A percentile compares a stretch with the other conserved stretches of the same genome.
Conservation (phyloP, 2,113 vertebrate species). For the Taurulus bubalis region DNA sequence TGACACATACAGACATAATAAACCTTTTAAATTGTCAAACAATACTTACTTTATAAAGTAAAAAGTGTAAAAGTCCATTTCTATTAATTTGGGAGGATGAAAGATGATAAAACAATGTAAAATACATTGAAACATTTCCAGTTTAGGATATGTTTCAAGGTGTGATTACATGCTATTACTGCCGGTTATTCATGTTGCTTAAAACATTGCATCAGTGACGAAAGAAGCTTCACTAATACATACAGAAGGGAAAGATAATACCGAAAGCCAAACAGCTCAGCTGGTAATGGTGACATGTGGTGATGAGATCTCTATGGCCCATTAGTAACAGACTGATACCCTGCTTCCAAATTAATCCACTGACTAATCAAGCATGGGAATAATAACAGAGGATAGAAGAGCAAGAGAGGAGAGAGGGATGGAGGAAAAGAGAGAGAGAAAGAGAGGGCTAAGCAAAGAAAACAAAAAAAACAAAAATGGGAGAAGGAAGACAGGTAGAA, state of each 20-base stretch:
- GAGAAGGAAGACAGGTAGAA: conserved; percentile 76
- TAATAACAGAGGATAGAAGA: conserved; percentile 72
- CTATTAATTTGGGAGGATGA: not conserved
- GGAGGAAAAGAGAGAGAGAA: conserved; percentile 26
- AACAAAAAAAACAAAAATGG: conserved; percentile 32
- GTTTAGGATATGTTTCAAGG: conserved; percentile 13
- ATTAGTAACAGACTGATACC: conserved; percentile 83
- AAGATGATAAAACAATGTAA: conserved; percentile 20
- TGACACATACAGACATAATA: not conserved
- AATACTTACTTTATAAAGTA: not conserved
- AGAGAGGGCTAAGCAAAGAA: conserved; percentile 38
- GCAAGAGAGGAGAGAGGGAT: conserved; percentile 53
- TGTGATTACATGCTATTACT: conserved; percentile 45
- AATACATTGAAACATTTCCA: conserved; percentile 36
- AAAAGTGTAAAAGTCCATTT: not conserved
- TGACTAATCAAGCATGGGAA: conserved; percentile 83
- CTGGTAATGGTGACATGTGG: conserved; percentile 77
- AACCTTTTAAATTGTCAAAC: not conserved
- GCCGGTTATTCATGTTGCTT: conserved; percentile 25
- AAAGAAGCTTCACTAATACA: conserved; percentile 45
- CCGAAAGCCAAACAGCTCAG: conserved; percentile 80
- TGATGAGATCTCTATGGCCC: conserved; percentile 82
- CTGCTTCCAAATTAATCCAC: conserved; percentile 84
- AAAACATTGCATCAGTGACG: conserved; percentile 37
- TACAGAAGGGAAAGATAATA: conserved; percentile 65